These are phyloP conservation scores for Gallinago nigripennis DNA, from an alignment of 2,797 vertebrate genomes.

Conservation along the genomic window DNA sequence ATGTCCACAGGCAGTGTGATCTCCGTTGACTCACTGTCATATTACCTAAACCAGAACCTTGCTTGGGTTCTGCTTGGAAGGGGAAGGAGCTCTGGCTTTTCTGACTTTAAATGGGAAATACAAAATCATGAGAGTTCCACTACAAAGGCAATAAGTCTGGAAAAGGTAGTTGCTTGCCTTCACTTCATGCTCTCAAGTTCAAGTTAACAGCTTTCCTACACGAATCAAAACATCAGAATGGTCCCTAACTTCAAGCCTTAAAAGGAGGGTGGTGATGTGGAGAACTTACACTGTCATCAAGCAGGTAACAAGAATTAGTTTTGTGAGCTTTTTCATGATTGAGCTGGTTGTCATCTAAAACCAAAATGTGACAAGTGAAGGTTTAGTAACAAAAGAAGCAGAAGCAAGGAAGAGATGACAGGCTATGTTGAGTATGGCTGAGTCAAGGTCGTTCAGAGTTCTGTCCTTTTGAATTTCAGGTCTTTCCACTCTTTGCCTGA, in stretches of 20 bases:
- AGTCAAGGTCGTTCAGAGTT: neutral
- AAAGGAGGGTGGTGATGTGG: neutral
- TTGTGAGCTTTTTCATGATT: neutral
- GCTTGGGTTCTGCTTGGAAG: constrained; percentile 26
- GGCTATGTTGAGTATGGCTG: neutral
- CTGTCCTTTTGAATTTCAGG: neutral
- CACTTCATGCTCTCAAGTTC: neutral
- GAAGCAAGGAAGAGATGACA: neutral
- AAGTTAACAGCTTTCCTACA: neutral
- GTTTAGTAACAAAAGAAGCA: neutral
- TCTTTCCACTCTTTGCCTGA: neutral
- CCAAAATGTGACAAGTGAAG: neutral
- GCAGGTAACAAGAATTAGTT: neutral
- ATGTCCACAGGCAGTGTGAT: neutral
- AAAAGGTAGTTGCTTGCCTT: neutral
- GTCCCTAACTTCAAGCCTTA: neutral
- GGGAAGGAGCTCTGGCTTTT: neutral
- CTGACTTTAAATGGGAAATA: constrained; percentile 21
- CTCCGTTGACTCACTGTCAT: neutral
- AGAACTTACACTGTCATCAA: neutral
- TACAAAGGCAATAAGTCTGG: neutral
- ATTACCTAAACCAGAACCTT: constrained; percentile 18
- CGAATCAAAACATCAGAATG: neutral
- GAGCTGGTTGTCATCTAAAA: neutral
- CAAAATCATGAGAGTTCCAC: neutral